Percentiles rank a stretch among this genome's conserved stretches.
Conservation (phyloP, 1,140 invertebrate species). For the Luehdorfia chinensis region DNA sequence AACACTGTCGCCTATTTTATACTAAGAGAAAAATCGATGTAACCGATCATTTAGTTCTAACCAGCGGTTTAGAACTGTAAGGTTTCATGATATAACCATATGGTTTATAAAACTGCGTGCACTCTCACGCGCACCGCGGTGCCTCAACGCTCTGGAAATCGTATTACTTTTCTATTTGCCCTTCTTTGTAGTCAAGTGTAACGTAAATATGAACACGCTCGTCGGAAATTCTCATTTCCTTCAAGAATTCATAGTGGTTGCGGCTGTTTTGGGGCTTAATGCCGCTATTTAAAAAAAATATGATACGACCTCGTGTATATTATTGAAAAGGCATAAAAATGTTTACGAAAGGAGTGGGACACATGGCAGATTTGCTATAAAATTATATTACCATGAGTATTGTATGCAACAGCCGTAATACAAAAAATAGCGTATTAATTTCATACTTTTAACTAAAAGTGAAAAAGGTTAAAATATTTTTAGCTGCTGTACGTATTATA, state of each 20-base stretch:
- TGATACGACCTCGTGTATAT: slow-evolving; percentile 32
- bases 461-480: no score
- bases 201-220: slow-evolving; percentile 69
- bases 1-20: neutral
- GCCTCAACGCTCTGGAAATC: slow-evolving; percentile 48
- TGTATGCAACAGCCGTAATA: no score
- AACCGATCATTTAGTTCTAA: slow-evolving; percentile 8
- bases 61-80: neutral
- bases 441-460: no score
- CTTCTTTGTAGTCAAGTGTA: slow-evolving; percentile 75
- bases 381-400: no score
- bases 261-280: slow-evolving; percentile 29
- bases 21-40: slow-evolving; percentile 9
- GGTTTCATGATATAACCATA: slow-evolving; percentile 24
- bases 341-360: neutral
- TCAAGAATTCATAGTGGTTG: slow-evolving; percentile 52
- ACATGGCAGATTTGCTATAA: no score
- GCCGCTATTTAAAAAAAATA: slow-evolving; percentile 33
- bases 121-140: slow-evolving; percentile 34
- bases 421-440: no score
- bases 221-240: slow-evolving; percentile 69
- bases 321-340: slow-evolving; percentile 18
- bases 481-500: no score
- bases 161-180: slow-evolving; percentile 72
- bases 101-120: slow-evolving; percentile 46